Base-by-base conservation (phyloP, 2,888 invertebrate species). In the Andrena fulva region DNA sequence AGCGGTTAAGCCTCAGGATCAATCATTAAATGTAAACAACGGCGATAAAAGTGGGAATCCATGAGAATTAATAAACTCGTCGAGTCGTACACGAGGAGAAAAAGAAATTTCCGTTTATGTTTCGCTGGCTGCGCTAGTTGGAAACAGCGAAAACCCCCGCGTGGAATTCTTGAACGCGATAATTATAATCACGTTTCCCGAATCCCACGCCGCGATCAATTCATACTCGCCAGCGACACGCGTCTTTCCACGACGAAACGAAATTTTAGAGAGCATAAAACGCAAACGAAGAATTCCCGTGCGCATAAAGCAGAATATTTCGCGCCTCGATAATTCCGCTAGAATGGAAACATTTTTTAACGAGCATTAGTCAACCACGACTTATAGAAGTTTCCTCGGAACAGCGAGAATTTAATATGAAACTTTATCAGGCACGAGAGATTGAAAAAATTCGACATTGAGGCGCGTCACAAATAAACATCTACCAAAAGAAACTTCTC, bases 161-260 rank as follows among this genome's bases (percentile, higher is more conserved):
- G 2, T n/a, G n/a, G n/a, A 70, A 62, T 33, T 48, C n/a, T 35
- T 59, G n/a, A 54, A n/a, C 27, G 5, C 50, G 52, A 64, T 78
- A 77, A 69, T 73, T 42, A 64, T 42, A 24, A 5, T 8, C 24
- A 68, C 50, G 59, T 64, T 77, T 68, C 42, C 12, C 16, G 42
- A 68, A 73, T 42, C 59, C 54, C 27, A 27, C 42, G 24, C 48
- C 48, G 68, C 2, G 74, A 69, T 5, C 74, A 74, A 82, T 82
- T 82, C 62, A 62, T 35, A 20, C 0, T 33, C n/a, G 33, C 33
- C 8, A 10, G 35, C 29, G 27, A 16, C 52, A 50, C 7, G 31
- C n/a, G 3, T 33, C 42, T 54, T 64, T 27, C 12, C 29, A 31
- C 5, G 54, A 24, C 6, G 35, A 31, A 35, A n/a, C 6, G 10